A percentile compares a stretch with the other conserved stretches of the same genome.
Conservation (phyloP, 2,888 invertebrate species). For the Caenorhabditis sp. region DNA sequence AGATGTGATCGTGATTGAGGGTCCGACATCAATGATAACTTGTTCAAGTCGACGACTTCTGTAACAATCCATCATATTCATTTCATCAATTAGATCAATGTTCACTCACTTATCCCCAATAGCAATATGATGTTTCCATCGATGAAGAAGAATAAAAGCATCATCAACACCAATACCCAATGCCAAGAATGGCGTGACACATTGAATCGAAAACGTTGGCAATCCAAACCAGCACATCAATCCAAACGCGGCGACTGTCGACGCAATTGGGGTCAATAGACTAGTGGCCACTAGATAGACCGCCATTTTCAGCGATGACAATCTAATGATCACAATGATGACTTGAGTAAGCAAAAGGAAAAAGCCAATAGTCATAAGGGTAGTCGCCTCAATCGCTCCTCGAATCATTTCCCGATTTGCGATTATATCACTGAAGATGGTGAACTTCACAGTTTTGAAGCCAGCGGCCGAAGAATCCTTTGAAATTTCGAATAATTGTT, state of each 20-base stretch:
- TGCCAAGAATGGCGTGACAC: conserved; percentile 68
- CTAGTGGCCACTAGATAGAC: conserved; percentile 42
- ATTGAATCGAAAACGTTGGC: conserved; percentile 67
- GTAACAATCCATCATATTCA: too few species aligned
- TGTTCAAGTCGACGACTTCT: conserved; percentile 37
- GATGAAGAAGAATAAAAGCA: conserved; percentile 68
- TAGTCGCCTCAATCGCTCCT: conserved; percentile 68
- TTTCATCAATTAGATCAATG: background rate
- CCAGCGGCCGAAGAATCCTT: conserved; percentile 35
- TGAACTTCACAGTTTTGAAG: conserved; percentile 51
- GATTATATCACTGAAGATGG: conserved; percentile 67
- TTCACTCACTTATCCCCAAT: conserved; percentile 29
- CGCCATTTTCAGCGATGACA: conserved; percentile 34
- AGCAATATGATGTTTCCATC: conserved; percentile 59
- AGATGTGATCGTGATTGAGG: conserved; percentile 70
- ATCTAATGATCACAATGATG: conserved; percentile 47
- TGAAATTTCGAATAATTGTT: conserved; percentile 56
- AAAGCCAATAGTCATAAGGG: conserved; percentile 68
- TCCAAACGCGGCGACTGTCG: conserved; percentile 64
- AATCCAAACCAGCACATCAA: conserved; percentile 58
- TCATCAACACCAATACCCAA: conserved; percentile 70
- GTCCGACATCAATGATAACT: conserved; percentile 66
- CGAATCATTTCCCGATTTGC: conserved; percentile 70
- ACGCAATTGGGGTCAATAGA: conserved; percentile 65
- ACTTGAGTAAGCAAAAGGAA: conserved; percentile 64